Conservation (phyloP, 2,113 vertebrate genomes). For the Megatriorchis doriae region DNA sequence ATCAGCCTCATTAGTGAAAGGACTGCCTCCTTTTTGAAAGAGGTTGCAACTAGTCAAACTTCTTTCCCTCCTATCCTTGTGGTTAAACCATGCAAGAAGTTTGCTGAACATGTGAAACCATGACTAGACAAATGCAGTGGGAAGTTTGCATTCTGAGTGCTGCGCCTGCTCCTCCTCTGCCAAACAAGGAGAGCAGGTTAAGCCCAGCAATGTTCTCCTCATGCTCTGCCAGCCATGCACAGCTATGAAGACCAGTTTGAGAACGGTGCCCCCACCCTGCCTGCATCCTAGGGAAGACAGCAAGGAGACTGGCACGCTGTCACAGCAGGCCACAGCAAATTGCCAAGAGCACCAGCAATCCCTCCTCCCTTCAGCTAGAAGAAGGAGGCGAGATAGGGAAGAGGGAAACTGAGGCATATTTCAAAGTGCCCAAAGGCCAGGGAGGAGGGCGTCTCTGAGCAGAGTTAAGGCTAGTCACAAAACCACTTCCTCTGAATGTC, state of each 20-base stretch:
- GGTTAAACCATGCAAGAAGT: conserved; percentile 28
- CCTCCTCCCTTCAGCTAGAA: background rate
- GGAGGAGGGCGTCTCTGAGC: background rate
- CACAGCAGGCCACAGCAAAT: background rate
- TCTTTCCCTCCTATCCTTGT: conserved; percentile 32
- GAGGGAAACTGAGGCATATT: background rate
- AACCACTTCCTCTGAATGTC: background rate
- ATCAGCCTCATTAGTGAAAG: background rate
- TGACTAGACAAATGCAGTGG: conserved; percentile 51
- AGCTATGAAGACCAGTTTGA: background rate
- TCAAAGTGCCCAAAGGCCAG: background rate
- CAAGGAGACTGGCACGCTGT: background rate
- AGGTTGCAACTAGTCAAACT: background rate
- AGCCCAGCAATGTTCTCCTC: background rate
- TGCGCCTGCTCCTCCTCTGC: background rate
- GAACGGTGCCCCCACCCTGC: fast-evolving
- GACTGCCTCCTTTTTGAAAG: background rate
- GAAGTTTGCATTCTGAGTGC: background rate
- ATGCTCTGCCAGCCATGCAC: background rate
- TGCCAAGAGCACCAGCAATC: background rate
- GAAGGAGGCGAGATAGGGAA: background rate
- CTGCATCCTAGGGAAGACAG: background rate
- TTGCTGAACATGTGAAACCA: conserved; percentile 58
- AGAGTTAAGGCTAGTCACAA: background rate
- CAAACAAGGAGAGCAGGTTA: conserved; percentile 41